Evolutionary conservation across 2,113 vertebrate species (phyloP), one percentile per base, ranked within the genome.

Genomic region (Lipotes vexillifer): DNA sequence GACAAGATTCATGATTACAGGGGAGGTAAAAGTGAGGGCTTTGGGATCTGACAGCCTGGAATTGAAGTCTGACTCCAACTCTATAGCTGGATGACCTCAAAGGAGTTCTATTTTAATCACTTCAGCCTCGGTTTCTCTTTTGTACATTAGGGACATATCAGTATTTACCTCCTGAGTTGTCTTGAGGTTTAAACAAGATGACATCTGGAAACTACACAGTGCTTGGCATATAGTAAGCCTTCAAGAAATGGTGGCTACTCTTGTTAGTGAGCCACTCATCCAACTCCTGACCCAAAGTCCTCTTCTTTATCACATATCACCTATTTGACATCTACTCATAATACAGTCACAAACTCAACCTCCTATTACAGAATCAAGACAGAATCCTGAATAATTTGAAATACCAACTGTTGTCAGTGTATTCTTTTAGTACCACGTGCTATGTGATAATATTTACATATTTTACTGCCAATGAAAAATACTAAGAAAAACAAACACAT

Each of bases 401-500:
- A 71, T 61, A 88, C 8, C 89, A 88, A 86, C 68, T 81, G 52
- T 57, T 81, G 21, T 68, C 13, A 27, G 1, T 92, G 0, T 83
- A 66, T 78, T 94, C 33, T 90, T 90, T 94, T 49, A 55, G 14
- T 89, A 75, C 27, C 85, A 49, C 82, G 29, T 87, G 74, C 55
- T 52, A 1, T 77, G 68, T 87, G n/a, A 93, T 61, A 93, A 65
- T 96, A 88, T 94, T 94, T 94, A 65, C 36, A 84, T 69, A 61
- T 20, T 86, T 80, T 92, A 38, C 77, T 97, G 82, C 52, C 68
- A 74, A 38, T 38, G 41, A 57, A 27, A 97, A 92, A 80, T 82
- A 52, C 7, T 36, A 95, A 88, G 69, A 63, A 92, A 96, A 97
- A 75, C 52, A 84, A 96, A 94, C 29, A 97, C 9, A 21, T 52